Evolutionary conservation across 2,113 vertebrate genomes (phyloP).

Genomic region (Sander vitreus): DNA sequence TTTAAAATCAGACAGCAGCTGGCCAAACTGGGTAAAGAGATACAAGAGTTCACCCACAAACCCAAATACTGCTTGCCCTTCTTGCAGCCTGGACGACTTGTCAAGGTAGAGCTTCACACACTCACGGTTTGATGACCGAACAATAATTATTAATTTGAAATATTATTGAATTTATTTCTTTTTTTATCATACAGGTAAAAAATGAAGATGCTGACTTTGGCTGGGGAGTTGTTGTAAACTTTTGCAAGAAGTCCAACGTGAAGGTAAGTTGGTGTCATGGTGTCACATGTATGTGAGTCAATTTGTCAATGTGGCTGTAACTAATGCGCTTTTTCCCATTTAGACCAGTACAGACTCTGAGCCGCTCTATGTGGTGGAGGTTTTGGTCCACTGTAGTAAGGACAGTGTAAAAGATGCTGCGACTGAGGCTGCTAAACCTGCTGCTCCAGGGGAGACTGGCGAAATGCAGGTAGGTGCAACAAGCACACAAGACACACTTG

Average conservation of each 20-base stretch:
- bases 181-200: conserved; percentile 87
- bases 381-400: conserved; percentile 94
- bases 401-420: conserved; percentile 94
- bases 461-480: conserved; percentile 92
- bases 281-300: not conserved
- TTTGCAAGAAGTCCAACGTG: conserved; percentile 95
- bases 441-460: conserved; percentile 89
- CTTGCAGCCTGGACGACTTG: conserved; percentile 94
- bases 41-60: conserved; percentile 95
- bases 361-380: conserved; percentile 94
- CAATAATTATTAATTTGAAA: not conserved
- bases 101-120: conserved; percentile 86
- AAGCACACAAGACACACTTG: not conserved
- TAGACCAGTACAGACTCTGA: conserved; percentile 85
- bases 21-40: conserved; percentile 94
- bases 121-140: not conserved
- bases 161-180: not conserved
- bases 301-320: not conserved
- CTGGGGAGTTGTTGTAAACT: conserved; percentile 98
- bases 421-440: conserved; percentile 92
- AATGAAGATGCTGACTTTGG: conserved; percentile 94
- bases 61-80: conserved; percentile 97
- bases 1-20: conserved; percentile 97
- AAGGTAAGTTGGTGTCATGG: conserved; percentile 84
- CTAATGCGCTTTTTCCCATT: not conserved